These are phyloP conservation scores for Morone saxatilis DNA, from an alignment of 2,113 vertebrate species.

Conservation along the genomic window DNA sequence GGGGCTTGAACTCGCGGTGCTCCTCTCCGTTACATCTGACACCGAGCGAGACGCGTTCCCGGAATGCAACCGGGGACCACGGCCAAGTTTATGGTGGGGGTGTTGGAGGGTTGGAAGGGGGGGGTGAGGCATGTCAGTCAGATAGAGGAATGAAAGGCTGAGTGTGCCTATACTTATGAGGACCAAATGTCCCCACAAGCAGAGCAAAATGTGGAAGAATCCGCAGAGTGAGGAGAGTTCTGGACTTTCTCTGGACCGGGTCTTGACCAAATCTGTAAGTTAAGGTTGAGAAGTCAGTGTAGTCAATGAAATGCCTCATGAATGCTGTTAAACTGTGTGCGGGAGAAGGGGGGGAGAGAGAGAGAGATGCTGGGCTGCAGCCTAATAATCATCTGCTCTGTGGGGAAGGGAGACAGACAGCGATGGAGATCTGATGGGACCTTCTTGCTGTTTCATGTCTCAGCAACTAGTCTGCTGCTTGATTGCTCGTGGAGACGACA, in stretches of 20 bases:
- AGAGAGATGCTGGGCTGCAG: constrained; percentile 2
- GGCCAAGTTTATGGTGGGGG: constrained; percentile 69
- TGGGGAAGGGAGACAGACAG: neutral
- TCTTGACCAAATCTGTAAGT: neutral
- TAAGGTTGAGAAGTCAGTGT: neutral
- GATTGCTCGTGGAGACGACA: constrained; percentile 1
- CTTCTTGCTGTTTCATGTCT: constrained; percentile 10
- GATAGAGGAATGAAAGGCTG: constrained; percentile 29
- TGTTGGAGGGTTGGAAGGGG: neutral
- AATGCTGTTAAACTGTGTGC: neutral
- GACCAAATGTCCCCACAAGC: constrained; percentile 43
- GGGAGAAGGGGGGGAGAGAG: too few species aligned
- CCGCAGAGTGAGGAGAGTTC: neutral
- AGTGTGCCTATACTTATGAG: constrained; percentile 48
- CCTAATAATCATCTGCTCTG: neutral
- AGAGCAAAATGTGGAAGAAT: neutral
- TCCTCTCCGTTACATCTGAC: constrained; percentile 74
- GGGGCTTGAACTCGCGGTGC: constrained; percentile 72
- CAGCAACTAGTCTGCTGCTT: constrained; percentile 2
- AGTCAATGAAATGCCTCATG: constrained; percentile 11
- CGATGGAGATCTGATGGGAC: constrained; percentile 5
- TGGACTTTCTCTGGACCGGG: neutral
- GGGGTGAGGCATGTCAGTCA: constrained; percentile 20
- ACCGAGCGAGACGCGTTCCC: constrained; percentile 73
- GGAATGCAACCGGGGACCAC: constrained; percentile 68